Base-by-base conservation (phyloP, 2,797 vertebrate species). In the Trachops cirrhosus region DNA sequence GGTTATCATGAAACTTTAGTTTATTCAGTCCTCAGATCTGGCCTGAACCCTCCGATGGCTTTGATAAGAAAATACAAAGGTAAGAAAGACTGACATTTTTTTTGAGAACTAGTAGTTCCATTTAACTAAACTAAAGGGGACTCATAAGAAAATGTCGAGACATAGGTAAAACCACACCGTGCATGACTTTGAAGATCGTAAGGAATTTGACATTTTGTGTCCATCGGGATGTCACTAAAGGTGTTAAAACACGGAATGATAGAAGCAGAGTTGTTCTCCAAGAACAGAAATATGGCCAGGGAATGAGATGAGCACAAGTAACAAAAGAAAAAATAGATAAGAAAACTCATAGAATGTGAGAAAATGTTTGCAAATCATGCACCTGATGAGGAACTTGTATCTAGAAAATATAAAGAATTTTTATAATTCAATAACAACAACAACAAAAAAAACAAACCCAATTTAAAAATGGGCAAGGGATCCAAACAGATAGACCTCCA, bases 21-120 rank as follows among this genome's bases (percentile, higher is more conserved):
- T 74, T 74, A 32, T 70, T 87, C 44, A 75, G 29, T 75, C 16
- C 44, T 79, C 26, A 93, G 48, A 77, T 67, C 34, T 92, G 54
- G 19, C 19, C n/a, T 93, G 22, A 94, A 78, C 6, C 16, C 6
- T 94, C 41, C 74, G 64, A 1, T 77, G 41, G 14, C 89, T 92
- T 79, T 93, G 64, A 84, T n/a, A 95, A 41, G 44, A 93, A 89
- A 75, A 94, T 37, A 57, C n/a, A 74, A 84, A 48, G 19, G 9
- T 39, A 73, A 79, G 54, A 91, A 71, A 84, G 26, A 78, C 10
- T 6, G 5, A 24, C 15, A n/a, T 50, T 67, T 89, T 91, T 89
- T 44, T 71, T 80, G 22, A 84, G 16, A 85, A 91, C 50, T 64
- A 75, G 29, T 52, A 87, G 57, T 46, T 85, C 59, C 48, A 89